Percentiles rank a stretch among this genome's conserved stretches.
Evolutionary conservation across 2,888 invertebrate species (phyloP).

Genomic region (Lapara coniferarum): DNA sequence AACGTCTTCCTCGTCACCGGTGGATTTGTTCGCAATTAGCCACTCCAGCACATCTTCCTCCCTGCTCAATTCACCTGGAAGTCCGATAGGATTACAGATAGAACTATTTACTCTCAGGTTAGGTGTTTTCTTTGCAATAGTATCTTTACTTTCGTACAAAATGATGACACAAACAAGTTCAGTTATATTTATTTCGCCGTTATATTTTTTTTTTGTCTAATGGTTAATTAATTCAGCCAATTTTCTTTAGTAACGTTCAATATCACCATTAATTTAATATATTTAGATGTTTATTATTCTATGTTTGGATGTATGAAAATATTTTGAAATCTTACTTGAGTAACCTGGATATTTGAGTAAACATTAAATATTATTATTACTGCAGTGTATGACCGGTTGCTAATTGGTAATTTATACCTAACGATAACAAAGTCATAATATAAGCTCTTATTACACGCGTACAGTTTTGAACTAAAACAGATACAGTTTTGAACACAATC

Average conservation of each 20-base stretch:
- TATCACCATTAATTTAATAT: no score
- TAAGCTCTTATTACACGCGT: not conserved
- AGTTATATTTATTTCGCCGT: no score
- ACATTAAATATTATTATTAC: constrained; percentile 1
- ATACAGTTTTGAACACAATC: not conserved
- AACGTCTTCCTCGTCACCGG: constrained; percentile 96
- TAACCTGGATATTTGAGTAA: no score
- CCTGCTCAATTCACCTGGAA: constrained; percentile 90
- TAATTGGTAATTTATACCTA: not conserved
- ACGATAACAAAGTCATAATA: not conserved
- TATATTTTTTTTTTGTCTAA: no score
- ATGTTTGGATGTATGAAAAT: no score
- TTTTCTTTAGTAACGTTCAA: no score
- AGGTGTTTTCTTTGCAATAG: no score
- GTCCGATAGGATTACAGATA: not conserved
- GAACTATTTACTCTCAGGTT: not conserved
- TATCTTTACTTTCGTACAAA: no score
- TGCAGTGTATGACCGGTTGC: not conserved
- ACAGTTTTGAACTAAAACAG: not conserved
- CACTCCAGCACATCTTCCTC: constrained; percentile 97
- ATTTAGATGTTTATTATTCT: no score
- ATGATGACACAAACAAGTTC: no score
- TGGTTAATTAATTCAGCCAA: no score
- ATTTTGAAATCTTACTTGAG: no score
- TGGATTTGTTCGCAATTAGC: constrained; percentile 96